Percentiles rank a stretch among this genome's conserved stretches.
Evolutionary conservation across 2,888 invertebrate genomes (phyloP).

Genomic region (Rhingia campestris): DNA sequence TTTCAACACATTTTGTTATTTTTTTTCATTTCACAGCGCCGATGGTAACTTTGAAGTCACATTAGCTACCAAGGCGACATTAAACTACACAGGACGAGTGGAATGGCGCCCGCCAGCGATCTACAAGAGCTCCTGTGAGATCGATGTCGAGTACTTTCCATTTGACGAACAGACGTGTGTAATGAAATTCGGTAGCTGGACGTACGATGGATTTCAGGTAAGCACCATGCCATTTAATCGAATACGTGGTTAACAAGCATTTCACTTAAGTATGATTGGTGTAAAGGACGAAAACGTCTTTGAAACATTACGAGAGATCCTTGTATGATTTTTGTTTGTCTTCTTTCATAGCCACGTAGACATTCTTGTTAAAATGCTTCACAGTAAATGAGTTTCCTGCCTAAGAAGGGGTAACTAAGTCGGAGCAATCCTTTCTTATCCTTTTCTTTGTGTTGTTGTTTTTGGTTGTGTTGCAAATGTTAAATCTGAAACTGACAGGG

Average conservation of each 20-base stretch:
- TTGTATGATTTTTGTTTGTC: conserved; percentile 5
- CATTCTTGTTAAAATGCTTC: conserved; percentile 42
- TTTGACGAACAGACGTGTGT: conserved; percentile 94
- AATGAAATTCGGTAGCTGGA: conserved; percentile 93
- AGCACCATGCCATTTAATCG: conserved; percentile 62
- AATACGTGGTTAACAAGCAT: background rate
- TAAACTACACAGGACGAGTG: conserved; percentile 91
- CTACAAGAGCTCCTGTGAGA: conserved; percentile 93
- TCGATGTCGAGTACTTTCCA: conserved; percentile 93
- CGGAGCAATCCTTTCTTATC: conserved; percentile 21
- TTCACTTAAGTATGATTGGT: conserved; percentile 21
- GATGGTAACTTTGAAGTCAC: conserved; percentile 94
- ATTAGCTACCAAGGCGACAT: conserved; percentile 90
- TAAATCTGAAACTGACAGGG: conserved; percentile 61
- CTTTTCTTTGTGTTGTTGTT: background rate
- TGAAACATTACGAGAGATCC: conserved; percentile 30
- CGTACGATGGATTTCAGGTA: conserved; percentile 92
- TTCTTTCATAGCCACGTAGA: conserved; percentile 28
- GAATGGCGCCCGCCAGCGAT: conserved; percentile 97
- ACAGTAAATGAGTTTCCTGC: conserved; percentile 21
- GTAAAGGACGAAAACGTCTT: conserved; percentile 7
- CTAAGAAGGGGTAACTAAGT: background rate
- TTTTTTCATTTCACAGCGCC: conserved; percentile 84
- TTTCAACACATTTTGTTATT: background rate
- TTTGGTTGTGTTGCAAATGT: background rate